These are phyloP conservation scores for Coracias cyanogaster DNA, from an alignment of 2,797 vertebrate species.

Conservation along the genomic window DNA sequence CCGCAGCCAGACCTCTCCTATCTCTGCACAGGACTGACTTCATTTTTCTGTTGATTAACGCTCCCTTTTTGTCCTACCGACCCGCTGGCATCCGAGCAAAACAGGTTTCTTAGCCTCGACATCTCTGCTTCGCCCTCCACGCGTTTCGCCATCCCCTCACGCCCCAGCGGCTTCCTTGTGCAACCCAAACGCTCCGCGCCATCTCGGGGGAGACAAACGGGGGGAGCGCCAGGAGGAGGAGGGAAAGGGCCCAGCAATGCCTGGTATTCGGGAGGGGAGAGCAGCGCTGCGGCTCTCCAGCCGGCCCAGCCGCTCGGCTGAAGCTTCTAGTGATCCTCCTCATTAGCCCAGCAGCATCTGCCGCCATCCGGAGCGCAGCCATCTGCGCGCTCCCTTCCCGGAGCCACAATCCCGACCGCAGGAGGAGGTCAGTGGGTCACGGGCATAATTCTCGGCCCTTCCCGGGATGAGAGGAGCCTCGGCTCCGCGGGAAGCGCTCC, in stretches of 20 bases:
- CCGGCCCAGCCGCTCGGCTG: neutral
- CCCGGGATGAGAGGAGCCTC: neutral
- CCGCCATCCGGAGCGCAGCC: neutral
- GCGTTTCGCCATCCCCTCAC: neutral
- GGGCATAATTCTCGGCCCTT: neutral
- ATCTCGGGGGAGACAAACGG: neutral
- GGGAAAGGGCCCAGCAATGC: neutral
- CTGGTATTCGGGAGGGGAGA: neutral
- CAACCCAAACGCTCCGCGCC: neutral
- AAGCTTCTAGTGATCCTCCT: neutral
- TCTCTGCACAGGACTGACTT: fast-evolving
- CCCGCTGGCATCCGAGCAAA: neutral
- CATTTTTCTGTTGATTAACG: neutral
- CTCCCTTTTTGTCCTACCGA: neutral
- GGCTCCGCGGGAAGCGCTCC: fast-evolving
- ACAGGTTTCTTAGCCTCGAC: neutral
- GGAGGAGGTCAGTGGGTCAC: conserved; percentile 63
- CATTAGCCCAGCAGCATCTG: conserved; percentile 11
- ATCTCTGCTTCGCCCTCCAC: neutral
- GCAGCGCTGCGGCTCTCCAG: neutral
- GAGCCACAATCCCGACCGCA: neutral
- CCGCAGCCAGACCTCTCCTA: neutral
- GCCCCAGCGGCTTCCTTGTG: neutral
- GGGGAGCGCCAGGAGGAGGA: neutral
- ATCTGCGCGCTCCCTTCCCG: conserved; percentile 41